Base-by-base conservation (phyloP, 1,140 invertebrate genomes). In the Drosophila arawakana region DNA sequence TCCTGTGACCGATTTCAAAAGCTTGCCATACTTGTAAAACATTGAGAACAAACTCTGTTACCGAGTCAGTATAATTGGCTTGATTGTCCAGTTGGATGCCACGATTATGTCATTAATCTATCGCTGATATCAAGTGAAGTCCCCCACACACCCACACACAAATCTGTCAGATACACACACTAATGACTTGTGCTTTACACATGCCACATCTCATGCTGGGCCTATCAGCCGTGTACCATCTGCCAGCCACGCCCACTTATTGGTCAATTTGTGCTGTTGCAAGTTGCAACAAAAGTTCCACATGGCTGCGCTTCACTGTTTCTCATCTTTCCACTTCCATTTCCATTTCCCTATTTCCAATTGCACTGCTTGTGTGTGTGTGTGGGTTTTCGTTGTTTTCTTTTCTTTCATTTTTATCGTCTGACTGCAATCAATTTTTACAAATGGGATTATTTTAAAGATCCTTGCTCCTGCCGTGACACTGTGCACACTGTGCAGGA, bases 361-460 rank as follows among this genome's bases (percentile, higher is more conserved):
- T 21, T 21, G 18, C 18, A 21, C 18, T 21, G 15, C 15, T 15
- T 15, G 15, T 15, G 15, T 15, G 15, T 15, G 15, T 15, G 18
- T 21, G 18, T 21, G 18, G 0, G 18, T 2, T 21, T 21, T 21
- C 1, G 18, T 21, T 21, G 18, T 13, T 34, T n/a, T 13, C 11
- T 46, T 34, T 8, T 46, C 34, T 50, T 34, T 82, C 18, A 7
- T 83, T 78, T 89, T 89, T 88, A 89, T 89, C 84, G 80, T 80
- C 88, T 89, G 81, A 89, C 80, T 89, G 84, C 84, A 89, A 89
- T 89, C 84, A 89, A 89, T 89, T 89, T 89, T 89, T 89, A 90
- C 84, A 89, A 89, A 89, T 89, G 84, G 84, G 84, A 89, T 89
- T 89, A 89, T 89, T 89, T 89, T 89, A 46, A 67, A 74, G 70